phyloP scores from a whole-genome alignment of 2,888 invertebrate species.

The Euproctis similis region DNA sequence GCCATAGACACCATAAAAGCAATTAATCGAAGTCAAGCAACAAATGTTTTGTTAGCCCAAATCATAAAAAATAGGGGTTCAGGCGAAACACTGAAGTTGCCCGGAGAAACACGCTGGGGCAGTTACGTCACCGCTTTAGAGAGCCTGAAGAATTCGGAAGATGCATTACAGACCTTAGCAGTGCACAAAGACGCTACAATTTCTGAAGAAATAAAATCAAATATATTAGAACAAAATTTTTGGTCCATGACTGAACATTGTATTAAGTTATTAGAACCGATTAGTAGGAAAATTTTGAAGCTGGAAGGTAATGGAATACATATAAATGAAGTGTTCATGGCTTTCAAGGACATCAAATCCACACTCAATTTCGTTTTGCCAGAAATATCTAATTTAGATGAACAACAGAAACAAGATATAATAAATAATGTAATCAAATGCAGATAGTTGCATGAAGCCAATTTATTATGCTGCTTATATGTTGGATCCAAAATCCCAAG shows the following conservation, averaged over 20 bases:
- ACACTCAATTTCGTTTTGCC: conserved; percentile 8
- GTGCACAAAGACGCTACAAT: background rate
- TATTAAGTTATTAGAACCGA: background rate
- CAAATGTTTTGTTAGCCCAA: too few relatives aligned
- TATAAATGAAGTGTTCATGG: conserved; percentile 12
- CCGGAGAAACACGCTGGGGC: background rate
- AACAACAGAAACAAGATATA: background rate
- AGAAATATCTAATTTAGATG: background rate
- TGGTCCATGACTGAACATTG: background rate
- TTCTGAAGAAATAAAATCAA: too few relatives aligned
- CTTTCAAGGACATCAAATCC: conserved; percentile 12
- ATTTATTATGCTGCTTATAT: conserved; percentile 9
- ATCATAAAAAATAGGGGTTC: too few relatives aligned
- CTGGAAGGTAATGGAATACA: too few relatives aligned
- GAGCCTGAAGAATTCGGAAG: too few relatives aligned
- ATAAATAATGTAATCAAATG: background rate
- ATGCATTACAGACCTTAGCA: background rate
- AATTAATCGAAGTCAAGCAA: too few relatives aligned
- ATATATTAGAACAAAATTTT: background rate
- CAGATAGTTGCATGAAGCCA: background rate
- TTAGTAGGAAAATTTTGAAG: too few relatives aligned
- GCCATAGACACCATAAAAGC: too few relatives aligned
- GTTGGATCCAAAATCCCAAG: background rate
- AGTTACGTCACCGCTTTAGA: background rate
- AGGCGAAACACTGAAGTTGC: too few relatives aligned